These are phyloP conservation scores for Acridotheres tristis DNA, from an alignment of 2,797 vertebrate genomes.

Conservation along the genomic window DNA sequence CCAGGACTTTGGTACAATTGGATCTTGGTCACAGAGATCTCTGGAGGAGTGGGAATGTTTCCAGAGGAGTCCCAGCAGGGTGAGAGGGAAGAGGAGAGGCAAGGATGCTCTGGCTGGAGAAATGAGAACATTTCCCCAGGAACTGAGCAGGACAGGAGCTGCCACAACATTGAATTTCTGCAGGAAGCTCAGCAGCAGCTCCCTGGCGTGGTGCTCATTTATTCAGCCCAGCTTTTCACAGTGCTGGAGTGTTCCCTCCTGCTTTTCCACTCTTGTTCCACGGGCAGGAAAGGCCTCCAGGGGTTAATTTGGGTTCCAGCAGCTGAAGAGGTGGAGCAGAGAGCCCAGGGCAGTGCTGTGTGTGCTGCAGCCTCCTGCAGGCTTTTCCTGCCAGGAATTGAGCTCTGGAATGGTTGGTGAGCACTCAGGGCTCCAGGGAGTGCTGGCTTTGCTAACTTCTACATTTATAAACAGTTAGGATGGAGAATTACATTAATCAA, in stretches of 20 bases:
- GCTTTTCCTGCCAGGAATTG: neutral
- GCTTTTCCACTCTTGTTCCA: neutral
- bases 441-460: neutral
- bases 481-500: neutral
- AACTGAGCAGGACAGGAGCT: neutral
- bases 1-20: neutral
- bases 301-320: neutral
- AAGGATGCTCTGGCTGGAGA: neutral
- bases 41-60: neutral
- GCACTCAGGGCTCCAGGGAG: neutral
- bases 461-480: fast-evolving
- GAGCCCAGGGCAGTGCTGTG: neutral
- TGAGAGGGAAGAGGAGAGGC: neutral
- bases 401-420: neutral
- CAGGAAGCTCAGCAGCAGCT: neutral
- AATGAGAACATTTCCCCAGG: neutral
- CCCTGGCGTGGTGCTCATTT: neutral
- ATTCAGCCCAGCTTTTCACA: neutral
- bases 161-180: neutral
- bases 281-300: neutral
- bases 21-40: neutral
- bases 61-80: neutral
- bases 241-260: neutral
- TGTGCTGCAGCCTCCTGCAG: neutral
- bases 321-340: neutral